phyloP scores from a whole-genome alignment of 2,888 invertebrate species.

The Hymenopus coronatus region DNA sequence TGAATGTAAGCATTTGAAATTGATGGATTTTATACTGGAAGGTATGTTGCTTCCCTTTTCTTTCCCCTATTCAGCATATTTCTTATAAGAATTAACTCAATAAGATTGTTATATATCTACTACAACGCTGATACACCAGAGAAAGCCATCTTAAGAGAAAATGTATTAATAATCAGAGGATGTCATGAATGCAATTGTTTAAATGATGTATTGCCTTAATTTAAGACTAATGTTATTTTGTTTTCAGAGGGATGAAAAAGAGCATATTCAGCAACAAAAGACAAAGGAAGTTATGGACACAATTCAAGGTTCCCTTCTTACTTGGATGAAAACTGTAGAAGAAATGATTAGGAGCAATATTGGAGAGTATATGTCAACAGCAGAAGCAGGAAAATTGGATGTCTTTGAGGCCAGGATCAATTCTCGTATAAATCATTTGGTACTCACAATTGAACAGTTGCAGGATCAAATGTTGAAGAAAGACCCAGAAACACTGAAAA shows the following conservation, averaged over 20 bases:
- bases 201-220: no score
- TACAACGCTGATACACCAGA: no score
- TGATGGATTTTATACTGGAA: no score
- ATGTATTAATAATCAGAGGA: no score
- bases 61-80: no score
- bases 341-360: constrained; percentile 49
- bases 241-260: constrained; percentile 62
- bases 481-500: constrained; percentile 9
- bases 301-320: constrained; percentile 50
- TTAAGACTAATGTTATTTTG: background rate
- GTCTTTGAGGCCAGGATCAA: background rate
- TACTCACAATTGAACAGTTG: constrained; percentile 7
- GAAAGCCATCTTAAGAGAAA: no score
- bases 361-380: constrained; percentile 35
- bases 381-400: background rate
- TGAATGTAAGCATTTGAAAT: no score
- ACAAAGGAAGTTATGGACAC: constrained; percentile 58
- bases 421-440: constrained; percentile 23
- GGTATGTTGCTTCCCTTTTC: no score
- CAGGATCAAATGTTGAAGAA: background rate
- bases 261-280: constrained; percentile 61
- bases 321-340: constrained; percentile 47
- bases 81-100: no score
- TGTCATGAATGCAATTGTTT: no score
- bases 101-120: no score